phyloP scores from a whole-genome alignment of 2,113 vertebrate genomes.

The Suricata suricatta region DNA sequence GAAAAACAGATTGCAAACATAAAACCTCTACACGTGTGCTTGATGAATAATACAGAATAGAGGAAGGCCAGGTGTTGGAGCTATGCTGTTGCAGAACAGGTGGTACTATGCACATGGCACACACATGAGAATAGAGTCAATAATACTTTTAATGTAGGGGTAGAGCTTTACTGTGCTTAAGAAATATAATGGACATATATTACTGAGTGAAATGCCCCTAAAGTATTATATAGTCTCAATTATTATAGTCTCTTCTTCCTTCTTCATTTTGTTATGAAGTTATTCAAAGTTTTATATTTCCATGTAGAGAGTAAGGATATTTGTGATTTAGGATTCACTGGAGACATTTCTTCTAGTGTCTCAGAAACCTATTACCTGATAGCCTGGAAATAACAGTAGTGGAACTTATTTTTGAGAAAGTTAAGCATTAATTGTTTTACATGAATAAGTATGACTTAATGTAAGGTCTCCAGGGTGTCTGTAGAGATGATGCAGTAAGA shows the following conservation, averaged over 20 bases:
- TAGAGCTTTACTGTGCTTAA: background rate
- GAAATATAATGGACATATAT: background rate
- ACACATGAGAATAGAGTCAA: background rate
- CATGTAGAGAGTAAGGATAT: background rate
- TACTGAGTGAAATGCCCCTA: background rate
- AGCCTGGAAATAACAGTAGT: background rate
- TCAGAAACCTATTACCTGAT: background rate
- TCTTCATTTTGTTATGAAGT: background rate
- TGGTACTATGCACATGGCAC: background rate
- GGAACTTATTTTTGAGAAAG: background rate
- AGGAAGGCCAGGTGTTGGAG: background rate
- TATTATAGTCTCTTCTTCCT: background rate
- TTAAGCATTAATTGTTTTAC: background rate
- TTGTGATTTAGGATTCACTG: background rate
- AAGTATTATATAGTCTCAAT: too few relatives aligned
- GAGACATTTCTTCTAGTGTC: background rate
- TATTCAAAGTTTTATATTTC: background rate
- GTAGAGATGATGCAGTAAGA: background rate
- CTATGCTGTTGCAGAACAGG: background rate
- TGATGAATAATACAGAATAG: slow-evolving; percentile 26
- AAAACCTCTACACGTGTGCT: background rate
- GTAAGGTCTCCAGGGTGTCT: background rate
- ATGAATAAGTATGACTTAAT: background rate
- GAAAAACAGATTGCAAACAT: background rate
- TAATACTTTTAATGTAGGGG: background rate